These are phyloP conservation scores for fruit fly (Drosophila melanogaster) DNA, from an alignment of 1,140 invertebrate genomes.

Conservation along the genomic window Release_6_plus_ISO1_MT NC_004354.4:6118001-6118500, in stretches of 20 bases:
- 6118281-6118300: constrained; percentile 89
- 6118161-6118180: constrained; percentile 97
- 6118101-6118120: constrained; percentile 90
- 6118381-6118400: constrained; percentile 65
- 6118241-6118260: constrained; percentile 99
- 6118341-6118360: constrained; percentile 46
- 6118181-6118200: constrained; percentile 93
- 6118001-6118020: constrained; percentile 13
- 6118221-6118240: constrained; percentile 93
- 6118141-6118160: constrained; percentile 98
- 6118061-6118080: background rate
- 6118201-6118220: constrained; percentile 95
- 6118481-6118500: constrained; percentile 36
- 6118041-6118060: background rate
- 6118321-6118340: constrained; percentile 63
- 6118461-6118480: constrained; percentile 48
- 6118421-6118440: constrained; percentile 34
- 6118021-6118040: background rate
- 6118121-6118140: constrained; percentile 98
- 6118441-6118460: constrained; percentile 48
- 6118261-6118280: constrained; percentile 99
- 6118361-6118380: constrained; percentile 67
- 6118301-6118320: constrained; percentile 72
- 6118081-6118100: constrained; percentile 32
- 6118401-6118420: constrained; percentile 50